A percentile compares a stretch with the other conserved stretches of the same genome.
phyloP scores from a whole-genome alignment of 2,113 vertebrate genomes.

The Tachuris rubrigastra region DNA sequence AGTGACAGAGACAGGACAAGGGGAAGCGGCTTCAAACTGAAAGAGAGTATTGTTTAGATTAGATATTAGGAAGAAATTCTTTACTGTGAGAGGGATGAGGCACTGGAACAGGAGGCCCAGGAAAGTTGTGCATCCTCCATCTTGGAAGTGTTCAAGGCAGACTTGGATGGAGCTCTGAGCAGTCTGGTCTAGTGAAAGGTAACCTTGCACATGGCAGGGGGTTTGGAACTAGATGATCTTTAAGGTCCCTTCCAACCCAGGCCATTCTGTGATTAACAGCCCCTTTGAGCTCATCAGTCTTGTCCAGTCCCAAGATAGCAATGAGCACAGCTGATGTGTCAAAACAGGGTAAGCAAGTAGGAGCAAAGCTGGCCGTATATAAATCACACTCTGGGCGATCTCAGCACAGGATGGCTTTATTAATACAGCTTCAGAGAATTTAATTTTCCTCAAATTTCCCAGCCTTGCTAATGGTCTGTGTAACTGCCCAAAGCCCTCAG shows the following conservation, averaged over 20 bases:
- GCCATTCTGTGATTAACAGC: neutral
- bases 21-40: neutral
- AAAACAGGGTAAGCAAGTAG: neutral
- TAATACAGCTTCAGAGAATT: neutral
- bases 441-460: neutral
- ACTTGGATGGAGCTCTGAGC: neutral
- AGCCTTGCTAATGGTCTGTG: neutral
- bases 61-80: neutral
- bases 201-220: fast-evolving
- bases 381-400: neutral
- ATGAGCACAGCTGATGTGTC: neutral
- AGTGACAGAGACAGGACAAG: neutral
- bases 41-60: neutral
- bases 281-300: neutral
- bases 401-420: neutral
- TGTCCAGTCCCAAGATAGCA: fast-evolving
- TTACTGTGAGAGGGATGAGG: neutral
- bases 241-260: neutral
- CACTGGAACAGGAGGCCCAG: too few relatives aligned
- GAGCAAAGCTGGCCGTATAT: neutral
- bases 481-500: neutral
- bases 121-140: neutral
- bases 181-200: neutral
- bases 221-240: neutral
- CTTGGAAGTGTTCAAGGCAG: neutral